Evolutionary conservation across 2,888 invertebrate species (phyloP).

Genomic region (Diadegma fenestrale): DNA sequence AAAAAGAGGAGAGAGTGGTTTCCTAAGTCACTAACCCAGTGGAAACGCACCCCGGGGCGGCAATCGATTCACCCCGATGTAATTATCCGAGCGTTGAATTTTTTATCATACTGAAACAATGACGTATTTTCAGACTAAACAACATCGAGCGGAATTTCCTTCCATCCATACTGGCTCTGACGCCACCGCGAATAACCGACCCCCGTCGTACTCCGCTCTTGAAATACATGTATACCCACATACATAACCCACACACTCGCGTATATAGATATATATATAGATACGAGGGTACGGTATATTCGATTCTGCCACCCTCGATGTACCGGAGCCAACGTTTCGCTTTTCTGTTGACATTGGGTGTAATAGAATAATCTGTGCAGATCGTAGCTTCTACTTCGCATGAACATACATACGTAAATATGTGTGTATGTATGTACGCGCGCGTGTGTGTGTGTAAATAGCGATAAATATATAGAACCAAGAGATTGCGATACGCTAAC

Average conservation of each 20-base stretch:
- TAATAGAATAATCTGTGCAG: conserved; percentile 83
- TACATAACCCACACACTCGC: neutral
- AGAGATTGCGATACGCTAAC: neutral
- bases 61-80: conserved; percentile 86
- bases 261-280: conserved; percentile 18
- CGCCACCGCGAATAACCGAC: conserved; percentile 56
- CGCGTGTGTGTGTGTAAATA: too few relatives aligned
- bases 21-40: conserved; percentile 79
- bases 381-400: conserved; percentile 25
- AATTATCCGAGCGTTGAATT: conserved; percentile 88
- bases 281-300: neutral
- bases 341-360: conserved; percentile 79
- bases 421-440: too few relatives aligned
- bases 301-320: conserved; percentile 49
- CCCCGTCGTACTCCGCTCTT: conserved; percentile 54
- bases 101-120: conserved; percentile 89
- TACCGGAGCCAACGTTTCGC: conserved; percentile 55
- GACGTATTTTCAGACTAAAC: conserved; percentile 89
- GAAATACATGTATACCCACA: conserved; percentile 31
- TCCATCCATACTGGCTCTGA: conserved; percentile 64
- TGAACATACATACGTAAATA: neutral
- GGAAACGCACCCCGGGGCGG: conserved; percentile 78
- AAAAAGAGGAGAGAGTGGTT: conserved; percentile 31
- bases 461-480: neutral
- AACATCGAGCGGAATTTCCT: conserved; percentile 80